Evolutionary conservation across 2,113 vertebrate genomes (phyloP).

Genomic region (Cyprinus carpio): DNA sequence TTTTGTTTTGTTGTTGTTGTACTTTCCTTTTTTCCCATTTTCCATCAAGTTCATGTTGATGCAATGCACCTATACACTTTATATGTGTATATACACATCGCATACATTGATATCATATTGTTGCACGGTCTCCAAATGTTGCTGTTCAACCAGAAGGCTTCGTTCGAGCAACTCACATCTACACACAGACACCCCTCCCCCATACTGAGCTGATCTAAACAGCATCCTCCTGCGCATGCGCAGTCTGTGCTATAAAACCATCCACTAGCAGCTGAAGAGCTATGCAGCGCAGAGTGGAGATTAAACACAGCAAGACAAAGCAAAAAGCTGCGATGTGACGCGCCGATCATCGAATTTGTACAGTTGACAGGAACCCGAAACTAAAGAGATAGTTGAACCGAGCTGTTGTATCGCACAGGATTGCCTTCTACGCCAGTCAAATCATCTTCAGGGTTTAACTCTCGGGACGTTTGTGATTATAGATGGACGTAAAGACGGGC

Average conservation of each 20-base stretch:
- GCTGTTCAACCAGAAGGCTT: constrained; percentile 44
- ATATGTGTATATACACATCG: too few species aligned
- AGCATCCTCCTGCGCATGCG: constrained; percentile 74
- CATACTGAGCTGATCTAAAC: constrained; percentile 53
- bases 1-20: neutral
- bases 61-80: too few species aligned
- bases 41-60: too few species aligned
- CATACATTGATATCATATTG: neutral
- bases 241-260: constrained; percentile 20
- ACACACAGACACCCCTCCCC: constrained; percentile 60
- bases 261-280: constrained; percentile 12
- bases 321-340: constrained; percentile 33
- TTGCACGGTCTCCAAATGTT: neutral
- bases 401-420: constrained; percentile 17
- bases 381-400: constrained; percentile 13
- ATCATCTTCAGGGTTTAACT: constrained; percentile 27
- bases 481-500: constrained; percentile 32
- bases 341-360: constrained; percentile 32
- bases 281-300: constrained; percentile 44
- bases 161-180: constrained; percentile 59
- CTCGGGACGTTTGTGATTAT: constrained; percentile 25
- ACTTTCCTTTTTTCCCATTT: neutral
- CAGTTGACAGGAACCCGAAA: neutral
- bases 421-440: constrained; percentile 21
- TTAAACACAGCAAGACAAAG: constrained; percentile 38